These are phyloP conservation scores for Stichopus chloronotus DNA, from an alignment of 35 echinoderm and acorn worm genomes.

Conservation along the genomic window DNA sequence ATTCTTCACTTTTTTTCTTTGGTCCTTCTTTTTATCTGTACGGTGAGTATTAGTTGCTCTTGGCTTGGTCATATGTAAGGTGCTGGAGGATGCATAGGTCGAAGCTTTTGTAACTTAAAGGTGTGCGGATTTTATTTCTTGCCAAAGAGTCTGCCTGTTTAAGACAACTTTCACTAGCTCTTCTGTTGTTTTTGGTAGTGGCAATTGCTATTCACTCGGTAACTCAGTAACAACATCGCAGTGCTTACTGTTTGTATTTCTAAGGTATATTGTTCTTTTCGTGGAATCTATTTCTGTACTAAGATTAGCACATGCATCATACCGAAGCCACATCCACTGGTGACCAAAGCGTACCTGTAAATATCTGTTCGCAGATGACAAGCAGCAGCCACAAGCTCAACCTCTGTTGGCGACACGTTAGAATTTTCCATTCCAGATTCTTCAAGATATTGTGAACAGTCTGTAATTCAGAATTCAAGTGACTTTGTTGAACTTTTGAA, in stretches of 20 bases:
- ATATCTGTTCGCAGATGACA: conserved; percentile 6
- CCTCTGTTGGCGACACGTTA: background rate
- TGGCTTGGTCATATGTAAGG: background rate
- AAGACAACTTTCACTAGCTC: background rate
- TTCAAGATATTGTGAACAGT: conserved; percentile 19
- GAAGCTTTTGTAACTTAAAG: too few species aligned
- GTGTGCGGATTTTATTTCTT: background rate
- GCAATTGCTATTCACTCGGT: background rate
- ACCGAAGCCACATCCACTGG: background rate
- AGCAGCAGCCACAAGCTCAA: conserved; percentile 29
- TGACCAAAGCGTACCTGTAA: conserved; percentile 15
- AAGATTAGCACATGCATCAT: background rate
- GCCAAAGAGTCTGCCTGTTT: background rate
- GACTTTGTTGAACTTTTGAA: background rate
- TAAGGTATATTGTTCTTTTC: conserved; percentile 6
- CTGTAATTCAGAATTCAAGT: background rate
- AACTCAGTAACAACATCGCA: conserved; percentile 2
- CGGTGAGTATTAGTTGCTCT: background rate
- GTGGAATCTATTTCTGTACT: background rate
- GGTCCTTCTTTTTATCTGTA: background rate
- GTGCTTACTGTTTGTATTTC: conserved; percentile 26
- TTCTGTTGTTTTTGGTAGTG: conserved; percentile 8
- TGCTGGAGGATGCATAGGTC: background rate
- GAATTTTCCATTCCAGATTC: background rate
- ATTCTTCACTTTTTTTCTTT: too few species aligned